Evolutionary conservation across 2,888 invertebrate genomes (phyloP).

Genomic region (Malthinus flaveolus): DNA sequence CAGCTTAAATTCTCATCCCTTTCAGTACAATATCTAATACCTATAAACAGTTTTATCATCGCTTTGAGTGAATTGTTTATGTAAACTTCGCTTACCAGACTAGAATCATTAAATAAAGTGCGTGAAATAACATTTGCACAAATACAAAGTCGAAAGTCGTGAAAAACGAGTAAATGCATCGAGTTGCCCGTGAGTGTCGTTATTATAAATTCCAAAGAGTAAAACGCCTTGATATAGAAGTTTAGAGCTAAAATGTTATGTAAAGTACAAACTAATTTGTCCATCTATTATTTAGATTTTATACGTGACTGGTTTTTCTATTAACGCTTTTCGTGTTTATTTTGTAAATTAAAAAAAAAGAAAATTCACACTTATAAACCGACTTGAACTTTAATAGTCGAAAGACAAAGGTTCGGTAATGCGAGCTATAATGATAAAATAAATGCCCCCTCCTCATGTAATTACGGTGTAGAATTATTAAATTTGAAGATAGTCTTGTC

Average conservation of each 20-base stretch:
- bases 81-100: too few relatives aligned
- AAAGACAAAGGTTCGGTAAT: constrained; percentile 1
- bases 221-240: constrained; percentile 3
- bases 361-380: neutral
- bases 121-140: too few relatives aligned
- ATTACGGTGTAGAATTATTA: neutral
- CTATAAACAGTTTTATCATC: too few relatives aligned
- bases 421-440: constrained; percentile 1
- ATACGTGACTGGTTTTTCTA: constrained; percentile 2
- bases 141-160: neutral
- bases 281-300: neutral
- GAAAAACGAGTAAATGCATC: constrained; percentile 1
- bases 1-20: too few relatives aligned
- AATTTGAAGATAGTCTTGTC: constrained; percentile 2
- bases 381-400: neutral
- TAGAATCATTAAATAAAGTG: too few relatives aligned
- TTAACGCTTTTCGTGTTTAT: neutral
- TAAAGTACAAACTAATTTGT: constrained; percentile 1
- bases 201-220: constrained; percentile 6
- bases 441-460: neutral
- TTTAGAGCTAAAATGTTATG: constrained; percentile 3
- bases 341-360: neutral
- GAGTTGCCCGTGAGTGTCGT: constrained; percentile 2
- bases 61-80: too few relatives aligned
- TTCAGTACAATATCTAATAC: too few relatives aligned